Conservation (phyloP, 2,888 invertebrate genomes). For the Amiota minor region DNA sequence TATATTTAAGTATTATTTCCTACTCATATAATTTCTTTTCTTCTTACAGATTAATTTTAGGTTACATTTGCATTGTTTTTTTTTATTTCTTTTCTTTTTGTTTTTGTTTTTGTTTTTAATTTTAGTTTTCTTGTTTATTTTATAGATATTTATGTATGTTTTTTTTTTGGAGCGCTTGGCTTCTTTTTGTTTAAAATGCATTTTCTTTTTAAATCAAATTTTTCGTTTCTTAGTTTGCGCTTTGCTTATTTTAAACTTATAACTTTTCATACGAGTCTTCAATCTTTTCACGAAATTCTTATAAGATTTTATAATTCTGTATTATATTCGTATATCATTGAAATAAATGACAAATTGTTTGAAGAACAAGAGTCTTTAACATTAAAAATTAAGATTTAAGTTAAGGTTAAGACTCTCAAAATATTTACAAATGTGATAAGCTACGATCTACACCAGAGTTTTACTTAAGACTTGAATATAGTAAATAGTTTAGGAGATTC, state of each 20-base stretch:
- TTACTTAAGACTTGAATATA: too few relatives aligned
- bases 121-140: conserved; percentile 42
- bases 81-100: conserved; percentile 40
- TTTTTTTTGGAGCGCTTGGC: conserved; percentile 15
- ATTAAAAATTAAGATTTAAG: too few relatives aligned
- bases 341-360: too few relatives aligned
- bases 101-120: conserved; percentile 47
- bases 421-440: too few relatives aligned
- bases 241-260: conserved; percentile 39
- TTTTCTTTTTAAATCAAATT: neutral
- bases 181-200: neutral
- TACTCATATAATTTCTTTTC: conserved; percentile 13
- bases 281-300: too few relatives aligned
- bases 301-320: too few relatives aligned
- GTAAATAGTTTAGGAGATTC: too few relatives aligned
- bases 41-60: conserved; percentile 25
- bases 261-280: too few relatives aligned
- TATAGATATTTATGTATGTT: conserved; percentile 41
- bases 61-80: conserved; percentile 29
- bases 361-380: too few relatives aligned
- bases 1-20: neutral
- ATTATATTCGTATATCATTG: too few relatives aligned
- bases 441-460: too few relatives aligned
- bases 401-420: too few relatives aligned
- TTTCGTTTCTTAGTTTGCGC: neutral